Percentiles rank a stretch among this genome's conserved stretches.
phyloP scores from a whole-genome alignment of 2,888 invertebrate genomes.

The Scaptomyza reducta region DNA sequence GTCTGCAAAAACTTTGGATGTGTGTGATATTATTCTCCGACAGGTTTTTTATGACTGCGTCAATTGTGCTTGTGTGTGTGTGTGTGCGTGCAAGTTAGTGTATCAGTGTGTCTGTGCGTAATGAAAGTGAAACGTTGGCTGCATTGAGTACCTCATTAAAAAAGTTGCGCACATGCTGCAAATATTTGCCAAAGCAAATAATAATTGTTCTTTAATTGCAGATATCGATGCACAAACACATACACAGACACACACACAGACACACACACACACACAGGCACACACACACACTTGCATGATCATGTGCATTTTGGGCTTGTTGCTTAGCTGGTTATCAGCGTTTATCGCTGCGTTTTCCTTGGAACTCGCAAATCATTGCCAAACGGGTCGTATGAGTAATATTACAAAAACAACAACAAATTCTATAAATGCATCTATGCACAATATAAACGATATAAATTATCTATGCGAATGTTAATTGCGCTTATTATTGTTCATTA shows the following conservation, averaged over 20 bases:
- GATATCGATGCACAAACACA: not conserved
- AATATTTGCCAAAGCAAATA: constrained; percentile 59
- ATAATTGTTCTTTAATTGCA: constrained; percentile 63
- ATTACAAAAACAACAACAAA: not conserved
- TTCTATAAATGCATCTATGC: constrained; percentile 1
- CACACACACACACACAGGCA: not conserved
- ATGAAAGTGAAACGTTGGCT: constrained; percentile 58
- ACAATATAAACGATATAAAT: not conserved
- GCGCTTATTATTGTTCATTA: constrained; percentile 39
- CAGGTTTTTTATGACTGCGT: constrained; percentile 58
- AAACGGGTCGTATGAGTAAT: constrained; percentile 54
- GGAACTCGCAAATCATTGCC: constrained; percentile 37
- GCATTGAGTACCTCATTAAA: constrained; percentile 50
- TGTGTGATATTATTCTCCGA: constrained; percentile 35
- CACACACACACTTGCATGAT: not conserved
- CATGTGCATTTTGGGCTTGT: not conserved
- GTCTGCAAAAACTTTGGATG: constrained; percentile 3
- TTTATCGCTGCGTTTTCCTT: constrained; percentile 35
- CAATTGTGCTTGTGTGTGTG: constrained; percentile 6
- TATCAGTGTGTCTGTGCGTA: constrained; percentile 19
- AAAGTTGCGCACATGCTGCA: constrained; percentile 57
- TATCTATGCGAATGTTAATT: constrained; percentile 15
- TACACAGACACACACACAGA: too few relatives aligned
- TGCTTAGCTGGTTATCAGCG: constrained; percentile 20
- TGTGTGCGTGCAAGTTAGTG: constrained; percentile 2